Base-by-base conservation (phyloP, 2,113 vertebrate species). In the Ochotona princeps region DNA sequence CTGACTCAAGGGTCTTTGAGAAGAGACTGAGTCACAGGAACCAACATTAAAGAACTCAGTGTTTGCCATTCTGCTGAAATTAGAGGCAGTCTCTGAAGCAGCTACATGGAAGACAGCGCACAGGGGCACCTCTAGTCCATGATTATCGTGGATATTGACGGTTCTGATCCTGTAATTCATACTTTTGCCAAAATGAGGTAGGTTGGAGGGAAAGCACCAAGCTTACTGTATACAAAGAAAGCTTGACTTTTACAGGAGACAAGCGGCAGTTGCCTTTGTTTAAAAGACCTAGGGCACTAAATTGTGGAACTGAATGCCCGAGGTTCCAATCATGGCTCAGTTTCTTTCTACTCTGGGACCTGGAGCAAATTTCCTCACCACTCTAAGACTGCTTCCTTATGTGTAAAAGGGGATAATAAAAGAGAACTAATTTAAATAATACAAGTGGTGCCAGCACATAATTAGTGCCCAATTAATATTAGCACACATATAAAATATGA, bases 381-480 rank as follows among this genome's bases (percentile, higher is more conserved):
- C 13, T 67, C 20, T 72, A 61, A 49, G 23, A 30, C 72, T 70
- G 30, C 47, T 38, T 81, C 78, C 26, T 70, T 28, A 44, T 49
- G 21, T 83, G 2, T 67, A 26, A 38, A 66, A 85, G n/a, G 23
- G 51, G 4, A 38, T 66, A 84, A 84, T 81, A 82, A 79, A 8
- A 61, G 51, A 65, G 15, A 12, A 76, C 66, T 82, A 78, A 67
- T 80, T 60, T 74, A 57, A 73, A 78, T 69, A 91, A 91, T 60
- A 17, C n/a, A 78, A 63, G 57, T 82, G 73, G 61, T 54, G 2
- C 75, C 30, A 11, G 28, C 15, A 25, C 20, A 49, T 23, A 57
- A 28, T 70, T 65, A 66, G 26, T 57, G 87, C 17, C 73, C 49
- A 63, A 67, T 63, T 92, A 92, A 83, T 65, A 89, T 49, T 69